A percentile compares a stretch with the other conserved stretches of the same genome.
Conservation (phyloP, 2,113 vertebrate species). For the Hystrix cristata region DNA sequence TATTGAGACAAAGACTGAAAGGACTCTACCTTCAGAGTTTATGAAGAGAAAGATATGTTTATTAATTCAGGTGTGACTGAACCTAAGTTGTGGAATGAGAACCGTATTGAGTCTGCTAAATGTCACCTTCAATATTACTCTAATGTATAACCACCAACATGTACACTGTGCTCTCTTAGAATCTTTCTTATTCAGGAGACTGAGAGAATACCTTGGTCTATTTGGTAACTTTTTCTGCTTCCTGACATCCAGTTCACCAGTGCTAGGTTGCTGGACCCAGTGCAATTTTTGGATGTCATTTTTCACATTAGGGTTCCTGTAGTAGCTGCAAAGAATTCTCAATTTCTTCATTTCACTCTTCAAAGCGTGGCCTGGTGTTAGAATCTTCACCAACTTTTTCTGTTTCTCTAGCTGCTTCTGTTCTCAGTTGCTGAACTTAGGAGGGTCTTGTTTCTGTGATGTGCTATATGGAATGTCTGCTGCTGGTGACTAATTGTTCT, state of each 20-base stretch:
- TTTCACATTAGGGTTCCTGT: background rate
- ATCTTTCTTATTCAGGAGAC: background rate
- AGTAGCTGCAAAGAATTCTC: background rate
- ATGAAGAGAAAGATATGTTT: background rate
- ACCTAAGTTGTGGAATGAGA: background rate
- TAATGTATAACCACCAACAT: background rate
- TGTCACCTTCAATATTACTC: background rate
- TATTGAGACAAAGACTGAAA: background rate
- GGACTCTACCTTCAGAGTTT: background rate
- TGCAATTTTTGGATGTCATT: background rate
- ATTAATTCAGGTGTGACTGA: slow-evolving; percentile 8
- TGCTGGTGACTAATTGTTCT: slow-evolving; percentile 64
- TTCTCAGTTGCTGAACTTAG: slow-evolving; percentile 11
- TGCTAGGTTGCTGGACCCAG: background rate
- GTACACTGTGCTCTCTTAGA: background rate
- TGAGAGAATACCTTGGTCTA: background rate
- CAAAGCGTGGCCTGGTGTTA: background rate
- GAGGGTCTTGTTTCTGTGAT: slow-evolving; percentile 40
- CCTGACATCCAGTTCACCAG: background rate
- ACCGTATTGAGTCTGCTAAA: background rate
- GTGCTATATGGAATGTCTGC: background rate
- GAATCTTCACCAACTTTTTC: background rate
- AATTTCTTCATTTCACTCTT: background rate
- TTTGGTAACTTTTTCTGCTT: background rate
- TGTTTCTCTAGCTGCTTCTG: slow-evolving; percentile 41